Conservation (phyloP, 2,888 invertebrate species). For the Nomada fucata region DNA sequence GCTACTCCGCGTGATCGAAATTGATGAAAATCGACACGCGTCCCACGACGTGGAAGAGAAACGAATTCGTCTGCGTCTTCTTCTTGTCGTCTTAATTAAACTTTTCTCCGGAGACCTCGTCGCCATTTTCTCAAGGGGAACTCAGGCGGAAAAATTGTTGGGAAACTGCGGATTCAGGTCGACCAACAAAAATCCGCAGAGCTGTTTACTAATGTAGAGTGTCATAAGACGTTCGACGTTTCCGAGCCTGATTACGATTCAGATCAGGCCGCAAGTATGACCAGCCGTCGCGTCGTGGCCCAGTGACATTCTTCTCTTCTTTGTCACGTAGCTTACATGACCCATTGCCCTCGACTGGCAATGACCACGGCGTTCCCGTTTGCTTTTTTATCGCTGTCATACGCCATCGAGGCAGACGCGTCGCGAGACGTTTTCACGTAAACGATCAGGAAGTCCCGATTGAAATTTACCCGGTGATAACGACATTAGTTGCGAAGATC, state of each 20-base stretch:
- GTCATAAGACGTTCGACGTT: constrained; percentile 2
- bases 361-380: constrained; percentile 47
- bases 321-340: constrained; percentile 55
- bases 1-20: no score
- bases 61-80: no score
- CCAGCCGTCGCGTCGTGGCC: constrained; percentile 48
- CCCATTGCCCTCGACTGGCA: constrained; percentile 60
- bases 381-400: constrained; percentile 8
- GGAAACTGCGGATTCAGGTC: neutral
- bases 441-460: neutral
- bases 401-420: neutral
- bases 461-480: no score
- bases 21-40: no score
- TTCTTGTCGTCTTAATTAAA: no score
- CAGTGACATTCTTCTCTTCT: constrained; percentile 61
- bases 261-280: constrained; percentile 39
- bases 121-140: no score
- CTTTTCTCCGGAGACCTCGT: no score
- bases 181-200: neutral
- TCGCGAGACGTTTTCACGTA: constrained; percentile 2
- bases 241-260: constrained; percentile 53
- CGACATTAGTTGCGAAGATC: no score
- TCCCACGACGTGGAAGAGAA: no score
- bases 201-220: constrained; percentile 4
- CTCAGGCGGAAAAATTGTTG: no score